These are phyloP conservation scores for Pangasius sanitwongsei DNA, from an alignment of 2,797 vertebrate species.

Conservation along the genomic window DNA sequence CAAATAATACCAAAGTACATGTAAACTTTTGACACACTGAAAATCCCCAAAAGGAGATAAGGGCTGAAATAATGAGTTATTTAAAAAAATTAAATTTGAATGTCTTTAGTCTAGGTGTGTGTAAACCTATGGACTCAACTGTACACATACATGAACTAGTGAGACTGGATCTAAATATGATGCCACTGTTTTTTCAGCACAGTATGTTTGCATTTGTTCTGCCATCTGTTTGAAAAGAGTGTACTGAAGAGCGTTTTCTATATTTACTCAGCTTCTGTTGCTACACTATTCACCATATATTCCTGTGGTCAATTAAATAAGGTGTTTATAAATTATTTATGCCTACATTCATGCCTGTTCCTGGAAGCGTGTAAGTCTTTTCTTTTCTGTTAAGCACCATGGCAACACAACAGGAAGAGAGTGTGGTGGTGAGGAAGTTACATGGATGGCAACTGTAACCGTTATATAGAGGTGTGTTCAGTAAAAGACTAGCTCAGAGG, in stretches of 20 bases:
- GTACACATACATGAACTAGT: neutral
- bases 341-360: slow-evolving; percentile 59
- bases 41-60: too few species aligned
- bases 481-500: neutral
- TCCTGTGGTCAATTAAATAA: slow-evolving; percentile 72
- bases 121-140: neutral
- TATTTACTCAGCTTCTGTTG: slow-evolving; percentile 43
- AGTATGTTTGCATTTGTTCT: neutral
- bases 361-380: slow-evolving; percentile 74
- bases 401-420: slow-evolving; percentile 81
- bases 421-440: slow-evolving; percentile 65
- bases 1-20: too few species aligned
- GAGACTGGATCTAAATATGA: neutral
- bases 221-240: neutral
- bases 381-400: slow-evolving; percentile 73
- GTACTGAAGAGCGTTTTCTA: neutral
- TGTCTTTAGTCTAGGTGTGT: neutral
- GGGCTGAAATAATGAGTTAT: neutral
- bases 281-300: slow-evolving; percentile 41
- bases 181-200: neutral
- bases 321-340: slow-evolving; percentile 80
- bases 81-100: neutral
- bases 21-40: too few species aligned
- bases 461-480: slow-evolving; percentile 32
- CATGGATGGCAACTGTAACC: slow-evolving; percentile 54